Evolutionary conservation across 2,797 vertebrate species (phyloP).

Genomic region (Xenopus petersii): DNA sequence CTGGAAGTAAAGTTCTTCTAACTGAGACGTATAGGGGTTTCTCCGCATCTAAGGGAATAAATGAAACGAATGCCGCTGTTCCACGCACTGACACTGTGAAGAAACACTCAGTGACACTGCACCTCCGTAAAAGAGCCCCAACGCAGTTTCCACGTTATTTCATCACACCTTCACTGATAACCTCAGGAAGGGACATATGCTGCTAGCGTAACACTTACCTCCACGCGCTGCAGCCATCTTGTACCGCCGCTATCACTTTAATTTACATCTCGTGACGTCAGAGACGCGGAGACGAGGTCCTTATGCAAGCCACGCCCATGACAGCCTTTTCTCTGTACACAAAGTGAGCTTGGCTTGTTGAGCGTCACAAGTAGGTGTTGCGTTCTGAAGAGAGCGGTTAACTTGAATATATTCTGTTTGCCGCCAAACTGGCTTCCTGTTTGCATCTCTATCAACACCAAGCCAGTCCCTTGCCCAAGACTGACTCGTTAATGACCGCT

Average conservation of each 20-base stretch:
- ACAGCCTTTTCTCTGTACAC: conserved; percentile 3
- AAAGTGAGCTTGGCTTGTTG: too few species aligned
- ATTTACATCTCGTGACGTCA: conserved; percentile 18
- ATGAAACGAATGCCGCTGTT: too few species aligned
- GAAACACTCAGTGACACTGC: too few species aligned
- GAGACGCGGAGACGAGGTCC: conserved; percentile 46
- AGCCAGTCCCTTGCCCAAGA: too few species aligned
- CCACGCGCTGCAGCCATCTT: conserved; percentile 29
- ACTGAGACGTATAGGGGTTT: too few species aligned
- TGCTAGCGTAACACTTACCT: not conserved
- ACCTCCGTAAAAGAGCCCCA: too few species aligned
- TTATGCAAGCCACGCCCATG: conserved; percentile 38
- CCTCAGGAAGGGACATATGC: too few species aligned
- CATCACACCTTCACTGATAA: too few species aligned
- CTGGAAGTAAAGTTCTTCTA: too few species aligned
- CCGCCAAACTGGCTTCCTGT: conserved; percentile 20
- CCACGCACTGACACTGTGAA: not conserved
- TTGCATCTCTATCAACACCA: not conserved
- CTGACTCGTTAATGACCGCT: too few species aligned
- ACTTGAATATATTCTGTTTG: conserved; percentile 11
- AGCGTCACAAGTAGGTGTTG: conserved; percentile 13
- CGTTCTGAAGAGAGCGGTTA: not conserved
- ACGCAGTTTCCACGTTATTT: too few species aligned
- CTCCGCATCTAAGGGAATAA: too few species aligned
- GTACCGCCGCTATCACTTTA: conserved; percentile 23